A percentile compares a stretch with the other conserved stretches of the same genome.
phyloP scores from a whole-genome alignment of 2,888 invertebrate species.

The Diplazon laetatorius region DNA sequence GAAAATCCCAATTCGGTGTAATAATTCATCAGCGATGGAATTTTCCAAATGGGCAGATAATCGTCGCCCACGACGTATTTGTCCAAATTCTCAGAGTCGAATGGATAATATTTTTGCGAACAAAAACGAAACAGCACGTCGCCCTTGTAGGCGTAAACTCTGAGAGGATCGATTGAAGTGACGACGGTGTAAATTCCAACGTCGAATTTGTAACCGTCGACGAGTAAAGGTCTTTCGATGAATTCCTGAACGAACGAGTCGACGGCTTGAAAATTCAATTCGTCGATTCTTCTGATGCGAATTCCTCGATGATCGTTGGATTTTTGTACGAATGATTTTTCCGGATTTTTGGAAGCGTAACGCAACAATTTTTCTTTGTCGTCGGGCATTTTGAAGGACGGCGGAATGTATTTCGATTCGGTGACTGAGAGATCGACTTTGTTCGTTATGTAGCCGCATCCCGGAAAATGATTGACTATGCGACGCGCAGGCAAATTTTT shows the following conservation, averaged over 20 bases:
- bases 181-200: slow-evolving; percentile 97
- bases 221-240: slow-evolving; percentile 92
- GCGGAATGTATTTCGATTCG: slow-evolving; percentile 90
- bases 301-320: slow-evolving; percentile 96
- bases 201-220: slow-evolving; percentile 98
- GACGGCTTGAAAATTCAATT: slow-evolving; percentile 88
- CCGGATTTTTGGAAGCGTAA: slow-evolving; percentile 87
- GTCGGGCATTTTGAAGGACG: slow-evolving; percentile 93
- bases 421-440: slow-evolving; percentile 95
- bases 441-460: slow-evolving; percentile 95
- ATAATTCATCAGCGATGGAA: slow-evolving; percentile 89
- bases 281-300: slow-evolving; percentile 87
- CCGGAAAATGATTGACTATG: slow-evolving; percentile 96
- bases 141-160: slow-evolving; percentile 94
- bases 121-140: slow-evolving; percentile 97
- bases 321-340: slow-evolving; percentile 94
- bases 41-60: slow-evolving; percentile 97
- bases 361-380: slow-evolving; percentile 88
- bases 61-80: slow-evolving; percentile 98
- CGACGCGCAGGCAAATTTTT: slow-evolving; percentile 88
- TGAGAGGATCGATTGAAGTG: slow-evolving; percentile 94
- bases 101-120: slow-evolving; percentile 94
- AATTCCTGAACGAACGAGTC: slow-evolving; percentile 96
- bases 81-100: slow-evolving; percentile 90
- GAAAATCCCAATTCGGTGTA: slow-evolving; percentile 89